phyloP scores from a whole-genome alignment of 2,113 vertebrate genomes.

The Ammodytes marinus region DNA sequence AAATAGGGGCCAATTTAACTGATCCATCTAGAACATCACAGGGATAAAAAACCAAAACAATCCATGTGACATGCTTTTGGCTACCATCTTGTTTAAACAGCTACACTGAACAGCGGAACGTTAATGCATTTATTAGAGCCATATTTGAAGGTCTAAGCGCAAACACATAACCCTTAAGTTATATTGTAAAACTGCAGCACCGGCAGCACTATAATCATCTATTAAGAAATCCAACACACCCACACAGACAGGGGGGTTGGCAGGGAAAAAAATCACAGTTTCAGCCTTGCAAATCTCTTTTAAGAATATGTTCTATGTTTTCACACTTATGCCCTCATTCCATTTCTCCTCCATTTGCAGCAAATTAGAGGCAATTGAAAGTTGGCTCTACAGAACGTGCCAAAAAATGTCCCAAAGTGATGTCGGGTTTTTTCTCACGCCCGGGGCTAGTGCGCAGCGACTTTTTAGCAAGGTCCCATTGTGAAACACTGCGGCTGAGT shows the following conservation, averaged over 20 bases:
- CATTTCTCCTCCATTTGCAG: constrained; percentile 28
- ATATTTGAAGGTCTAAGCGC: not conserved
- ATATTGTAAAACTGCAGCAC: not conserved
- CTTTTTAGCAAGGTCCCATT: constrained; percentile 59
- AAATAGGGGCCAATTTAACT: not conserved
- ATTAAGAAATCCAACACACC: constrained; percentile 5
- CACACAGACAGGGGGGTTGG: not conserved
- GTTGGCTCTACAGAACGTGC: constrained; percentile 11
- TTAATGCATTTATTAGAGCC: not conserved
- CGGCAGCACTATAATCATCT: not conserved
- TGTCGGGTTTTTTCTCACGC: constrained; percentile 66
- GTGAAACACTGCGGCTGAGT: constrained; percentile 55
- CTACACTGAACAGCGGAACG: not conserved
- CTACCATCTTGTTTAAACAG: not conserved
- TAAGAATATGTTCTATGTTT: constrained; percentile 23
- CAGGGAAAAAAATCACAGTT: constrained; percentile 26
- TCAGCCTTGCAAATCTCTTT: constrained; percentile 28
- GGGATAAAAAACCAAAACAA: not conserved
- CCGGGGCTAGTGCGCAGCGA: constrained; percentile 34
- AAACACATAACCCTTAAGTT: not conserved
- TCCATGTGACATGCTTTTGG: not conserved
- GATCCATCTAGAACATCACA: not conserved
- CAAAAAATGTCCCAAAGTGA: constrained; percentile 53
- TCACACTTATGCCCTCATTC: constrained; percentile 23
- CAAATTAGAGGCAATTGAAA: constrained; percentile 47